Percentiles rank a stretch among this genome's conserved stretches.
These are phyloP conservation scores for Blastobasis adustella DNA, from an alignment of 2,888 invertebrate species.

Conservation along the genomic window DNA sequence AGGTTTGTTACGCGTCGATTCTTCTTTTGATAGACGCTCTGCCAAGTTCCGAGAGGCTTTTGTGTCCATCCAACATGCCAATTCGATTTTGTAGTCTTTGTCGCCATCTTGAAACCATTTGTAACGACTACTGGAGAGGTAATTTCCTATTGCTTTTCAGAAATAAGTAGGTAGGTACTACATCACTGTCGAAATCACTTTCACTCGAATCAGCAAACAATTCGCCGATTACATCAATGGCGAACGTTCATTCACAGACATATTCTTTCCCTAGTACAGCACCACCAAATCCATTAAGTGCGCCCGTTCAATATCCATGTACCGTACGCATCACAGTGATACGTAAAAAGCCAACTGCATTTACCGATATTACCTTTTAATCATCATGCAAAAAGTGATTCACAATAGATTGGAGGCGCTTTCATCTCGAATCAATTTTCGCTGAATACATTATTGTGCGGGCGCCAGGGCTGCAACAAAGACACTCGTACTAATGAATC, in stretches of 20 bases:
- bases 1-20: conserved; percentile 41
- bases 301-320: no score
- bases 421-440: conserved; percentile 58
- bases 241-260: no score
- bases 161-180: no score
- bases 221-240: no score
- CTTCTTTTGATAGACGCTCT: conserved; percentile 22
- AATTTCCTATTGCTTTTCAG: no score
- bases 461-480: conserved; percentile 51
- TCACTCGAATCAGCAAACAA: no score
- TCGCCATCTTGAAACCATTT: background rate
- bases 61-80: conserved; percentile 4
- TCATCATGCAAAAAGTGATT: background rate
- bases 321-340: no score
- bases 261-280: background rate
- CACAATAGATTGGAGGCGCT: conserved; percentile 32
- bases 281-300: background rate
- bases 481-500: conserved; percentile 71
- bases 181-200: no score
- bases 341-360: background rate
- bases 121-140: no score
- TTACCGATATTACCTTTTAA: background rate
- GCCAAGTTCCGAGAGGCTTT: conserved; percentile 16
- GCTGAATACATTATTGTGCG: conserved; percentile 44
- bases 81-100: background rate